Conservation (phyloP, 2,113 vertebrate genomes). For the Mandrillus leucophaeus region DNA sequence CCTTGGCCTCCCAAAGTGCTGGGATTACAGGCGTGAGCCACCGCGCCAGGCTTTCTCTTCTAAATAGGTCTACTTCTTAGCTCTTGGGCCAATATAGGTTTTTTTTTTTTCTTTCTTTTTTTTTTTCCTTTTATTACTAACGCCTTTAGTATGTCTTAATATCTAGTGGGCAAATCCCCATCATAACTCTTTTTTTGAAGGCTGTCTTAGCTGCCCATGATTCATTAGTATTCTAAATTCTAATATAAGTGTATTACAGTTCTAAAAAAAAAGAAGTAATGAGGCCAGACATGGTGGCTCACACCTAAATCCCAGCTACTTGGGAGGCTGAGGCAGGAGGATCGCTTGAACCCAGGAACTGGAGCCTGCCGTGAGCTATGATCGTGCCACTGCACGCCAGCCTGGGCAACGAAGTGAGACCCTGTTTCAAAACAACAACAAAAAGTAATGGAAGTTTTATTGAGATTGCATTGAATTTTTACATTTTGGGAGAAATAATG, state of each 20-base stretch:
- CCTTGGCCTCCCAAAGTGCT: background rate
- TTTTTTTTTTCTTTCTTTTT: no score
- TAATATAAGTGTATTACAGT: background rate
- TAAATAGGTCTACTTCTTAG: background rate
- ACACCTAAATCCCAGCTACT: no score
- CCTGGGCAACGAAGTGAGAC: no score
- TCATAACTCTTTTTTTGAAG: background rate
- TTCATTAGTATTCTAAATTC: background rate
- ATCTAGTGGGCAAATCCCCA: background rate
- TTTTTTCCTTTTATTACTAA: background rate
- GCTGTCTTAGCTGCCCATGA: background rate
- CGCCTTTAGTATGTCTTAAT: background rate
- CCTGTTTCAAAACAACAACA: background rate
- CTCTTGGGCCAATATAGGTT: background rate
- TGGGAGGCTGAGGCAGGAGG: no score
- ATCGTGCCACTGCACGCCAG: no score
- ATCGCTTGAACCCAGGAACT: no score
- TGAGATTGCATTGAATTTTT: background rate
- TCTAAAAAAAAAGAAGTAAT: background rate
- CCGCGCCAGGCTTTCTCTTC: background rate
- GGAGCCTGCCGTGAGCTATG: no score
- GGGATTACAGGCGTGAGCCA: background rate
- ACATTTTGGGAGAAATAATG: background rate
- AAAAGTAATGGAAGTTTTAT: background rate
- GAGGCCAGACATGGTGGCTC: no score